phyloP scores from a whole-genome alignment of 2,113 vertebrate species.

The Motacilla tschutschensis region DNA sequence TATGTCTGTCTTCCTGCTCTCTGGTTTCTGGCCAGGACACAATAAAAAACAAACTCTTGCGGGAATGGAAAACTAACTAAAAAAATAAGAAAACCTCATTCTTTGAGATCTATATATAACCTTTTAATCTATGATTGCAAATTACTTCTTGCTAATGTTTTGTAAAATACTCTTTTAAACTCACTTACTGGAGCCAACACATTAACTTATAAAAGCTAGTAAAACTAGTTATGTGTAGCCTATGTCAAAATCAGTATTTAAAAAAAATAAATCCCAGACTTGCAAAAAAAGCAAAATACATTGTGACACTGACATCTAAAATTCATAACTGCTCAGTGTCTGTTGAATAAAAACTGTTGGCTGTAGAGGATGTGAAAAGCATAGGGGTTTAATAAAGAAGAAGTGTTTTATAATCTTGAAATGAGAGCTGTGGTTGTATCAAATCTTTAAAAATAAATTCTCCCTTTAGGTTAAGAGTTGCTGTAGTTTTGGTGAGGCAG shows the following conservation, averaged over 20 bases:
- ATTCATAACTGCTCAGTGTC: not conserved
- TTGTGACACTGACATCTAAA: not conserved
- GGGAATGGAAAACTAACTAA: not conserved
- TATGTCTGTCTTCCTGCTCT: not conserved
- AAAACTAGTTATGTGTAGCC: not conserved
- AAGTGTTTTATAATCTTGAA: not conserved
- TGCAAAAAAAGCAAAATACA: not conserved
- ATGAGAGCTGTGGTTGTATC: not conserved
- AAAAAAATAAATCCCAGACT: not conserved
- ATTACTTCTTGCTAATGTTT: not conserved
- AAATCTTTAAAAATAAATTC: not conserved
- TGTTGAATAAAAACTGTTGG: not conserved
- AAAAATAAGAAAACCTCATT: accelerated
- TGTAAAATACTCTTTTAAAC: not conserved
- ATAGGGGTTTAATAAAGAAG: not conserved
- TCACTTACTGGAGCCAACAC: not conserved
- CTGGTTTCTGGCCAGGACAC: not conserved
- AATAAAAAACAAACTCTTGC: not conserved
- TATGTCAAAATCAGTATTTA: not conserved
- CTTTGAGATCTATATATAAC: not conserved
- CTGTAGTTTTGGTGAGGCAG: not conserved
- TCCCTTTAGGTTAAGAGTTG: not conserved
- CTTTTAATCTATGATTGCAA: not conserved
- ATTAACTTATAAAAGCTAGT: not conserved
- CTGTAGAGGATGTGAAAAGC: not conserved